Conservation (phyloP, 2,797 vertebrate genomes). For the Acanthiza pusilla region DNA sequence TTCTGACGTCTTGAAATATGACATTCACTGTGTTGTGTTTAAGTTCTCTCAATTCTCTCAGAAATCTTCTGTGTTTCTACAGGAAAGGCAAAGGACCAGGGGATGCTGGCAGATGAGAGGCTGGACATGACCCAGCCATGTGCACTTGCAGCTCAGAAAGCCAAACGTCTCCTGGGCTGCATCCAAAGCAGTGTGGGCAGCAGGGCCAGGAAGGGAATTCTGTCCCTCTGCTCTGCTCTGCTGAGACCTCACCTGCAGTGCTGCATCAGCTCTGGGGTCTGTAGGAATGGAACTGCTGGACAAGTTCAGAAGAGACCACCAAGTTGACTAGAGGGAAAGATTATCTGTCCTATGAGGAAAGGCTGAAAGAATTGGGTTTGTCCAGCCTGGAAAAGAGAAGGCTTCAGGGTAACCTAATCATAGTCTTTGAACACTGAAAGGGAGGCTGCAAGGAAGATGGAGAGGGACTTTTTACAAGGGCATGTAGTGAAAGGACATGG, state of each 20-base stretch:
- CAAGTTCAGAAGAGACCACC: neutral
- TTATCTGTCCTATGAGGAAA: neutral
- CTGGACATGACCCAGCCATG: too few species aligned
- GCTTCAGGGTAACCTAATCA: neutral
- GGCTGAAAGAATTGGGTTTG: neutral
- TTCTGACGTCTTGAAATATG: neutral
- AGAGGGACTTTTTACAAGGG: neutral
- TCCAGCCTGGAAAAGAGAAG: neutral
- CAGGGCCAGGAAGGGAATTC: neutral
- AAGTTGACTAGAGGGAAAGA: neutral
- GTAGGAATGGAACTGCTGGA: neutral
- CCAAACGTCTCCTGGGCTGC: neutral
- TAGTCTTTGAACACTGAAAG: neutral
- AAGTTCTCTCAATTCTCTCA: neutral
- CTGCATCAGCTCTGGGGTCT: accelerated
- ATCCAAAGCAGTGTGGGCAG: neutral
- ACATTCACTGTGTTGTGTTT: accelerated
- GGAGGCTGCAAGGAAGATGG: neutral
- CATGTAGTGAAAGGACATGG: neutral
- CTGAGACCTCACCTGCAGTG: accelerated
- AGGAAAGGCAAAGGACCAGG: neutral
- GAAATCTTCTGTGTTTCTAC: neutral
- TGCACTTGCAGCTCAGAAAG: neutral
- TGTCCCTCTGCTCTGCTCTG: neutral
- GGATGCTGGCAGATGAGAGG: accelerated